Percentiles rank a stretch among this genome's conserved stretches.
phyloP scores from a whole-genome alignment of 2,113 vertebrate species.

The Nestor notabilis region DNA sequence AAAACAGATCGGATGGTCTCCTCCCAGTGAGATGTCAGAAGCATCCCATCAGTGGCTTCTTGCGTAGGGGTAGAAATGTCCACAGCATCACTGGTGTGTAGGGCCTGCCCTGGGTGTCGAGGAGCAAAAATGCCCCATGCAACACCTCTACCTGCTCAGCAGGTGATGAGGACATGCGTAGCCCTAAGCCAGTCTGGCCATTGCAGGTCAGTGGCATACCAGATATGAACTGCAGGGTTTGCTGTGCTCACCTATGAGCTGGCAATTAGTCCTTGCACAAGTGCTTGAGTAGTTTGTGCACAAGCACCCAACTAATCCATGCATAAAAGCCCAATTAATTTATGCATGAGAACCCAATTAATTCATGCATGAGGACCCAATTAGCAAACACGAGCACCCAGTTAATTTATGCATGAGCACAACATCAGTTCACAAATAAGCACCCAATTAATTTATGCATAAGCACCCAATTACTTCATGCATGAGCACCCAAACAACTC shows the following conservation, averaged over 20 bases:
- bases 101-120: neutral
- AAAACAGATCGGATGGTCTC: neutral
- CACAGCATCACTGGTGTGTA: neutral
- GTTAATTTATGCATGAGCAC: neutral
- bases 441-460: neutral
- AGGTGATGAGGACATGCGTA: fast-evolving
- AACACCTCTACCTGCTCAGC: neutral
- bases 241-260: neutral
- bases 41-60: neutral
- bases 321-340: neutral
- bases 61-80: neutral
- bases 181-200: neutral
- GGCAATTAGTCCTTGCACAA: neutral
- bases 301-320: neutral
- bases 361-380: neutral
- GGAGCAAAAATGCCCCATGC: neutral
- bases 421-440: neutral
- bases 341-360: neutral
- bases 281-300: neutral
- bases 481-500: neutral
- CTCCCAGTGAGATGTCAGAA: neutral
- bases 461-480: neutral
- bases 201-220: fast-evolving
- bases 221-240: neutral
- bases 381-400: neutral